Base-by-base conservation (phyloP, 1,140 invertebrate genomes). In the Drosophila simulans region DNA sequence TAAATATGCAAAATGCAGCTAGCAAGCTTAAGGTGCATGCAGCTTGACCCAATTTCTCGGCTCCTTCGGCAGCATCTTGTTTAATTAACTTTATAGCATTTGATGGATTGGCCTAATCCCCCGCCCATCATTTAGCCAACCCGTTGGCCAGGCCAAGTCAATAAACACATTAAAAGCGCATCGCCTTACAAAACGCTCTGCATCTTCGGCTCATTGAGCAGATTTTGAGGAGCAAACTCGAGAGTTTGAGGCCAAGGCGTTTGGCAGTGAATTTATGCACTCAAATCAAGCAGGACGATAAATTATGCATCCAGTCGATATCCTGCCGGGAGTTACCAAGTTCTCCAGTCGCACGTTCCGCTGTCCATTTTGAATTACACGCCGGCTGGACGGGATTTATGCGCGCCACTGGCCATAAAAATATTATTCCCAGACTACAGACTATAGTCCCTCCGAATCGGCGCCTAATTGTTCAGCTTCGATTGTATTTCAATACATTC, bases 161-260 rank as follows among this genome's bases (percentile, higher is more conserved):
- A 84, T 77, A 65, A 89, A 84, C 84, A 71, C 80, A 89, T 89
- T 89, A 78, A 78, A 65, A 84, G 77, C 62, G 46, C 84, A 89
- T 84, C 56, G 40, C 7, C 54, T 45, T 48, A 53, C 63, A 53
- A 55, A 77, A 64, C 72, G 53, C 56, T 62, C 51, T 57, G 64
- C 72, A 78, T 90, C 82, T 84, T 78, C 80, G 73, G 65, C 77
- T 80, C 83, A 88, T 89, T 90, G 84, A 68, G 53, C 57, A 66
- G 63, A 59, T 64, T 40, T 60, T 20, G 45, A 40, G 53, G 11
- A 58, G 43, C n/a, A 15, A 13, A 51, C 12, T n/a, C 11, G 17
- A 27, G 22, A 68, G 27, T 37, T 35, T 17, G 52, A 59, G 55
- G 58, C 58, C 45, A 58, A 45, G 46, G 72, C 34, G 40, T 43